Percentiles rank a stretch among this genome's conserved stretches.
Evolutionary conservation across 1,140 invertebrate species (phyloP).

Genomic region (Trichoplusia ni): DNA sequence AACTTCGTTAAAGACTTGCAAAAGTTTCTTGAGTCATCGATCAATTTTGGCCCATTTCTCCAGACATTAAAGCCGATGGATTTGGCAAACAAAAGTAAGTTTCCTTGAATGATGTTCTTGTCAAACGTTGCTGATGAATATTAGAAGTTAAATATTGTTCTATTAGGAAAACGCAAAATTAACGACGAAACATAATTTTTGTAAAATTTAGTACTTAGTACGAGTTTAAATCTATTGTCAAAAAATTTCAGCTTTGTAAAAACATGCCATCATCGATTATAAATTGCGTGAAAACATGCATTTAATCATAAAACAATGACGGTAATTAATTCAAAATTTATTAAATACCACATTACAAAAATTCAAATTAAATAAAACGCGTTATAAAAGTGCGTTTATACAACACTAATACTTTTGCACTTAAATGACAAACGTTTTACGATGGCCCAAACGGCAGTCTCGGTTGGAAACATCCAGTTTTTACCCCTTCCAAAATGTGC

Average conservation of each 20-base stretch:
- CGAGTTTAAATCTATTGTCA: too few species aligned
- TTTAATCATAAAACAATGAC: neutral
- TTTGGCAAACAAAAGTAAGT: conserved; percentile 2
- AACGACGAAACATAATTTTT: too few species aligned
- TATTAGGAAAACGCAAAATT: too few species aligned
- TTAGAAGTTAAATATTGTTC: neutral
- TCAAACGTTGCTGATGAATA: conserved; percentile 21
- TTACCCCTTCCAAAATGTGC: conserved; percentile 16
- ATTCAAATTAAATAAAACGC: conserved; percentile 19
- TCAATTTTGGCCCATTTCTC: conserved; percentile 22
- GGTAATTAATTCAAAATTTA: neutral
- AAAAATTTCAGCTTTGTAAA: too few species aligned
- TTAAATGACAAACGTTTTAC: conserved; percentile 23
- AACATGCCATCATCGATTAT: too few species aligned
- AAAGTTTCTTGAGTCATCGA: conserved; percentile 24
- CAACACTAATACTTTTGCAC: conserved; percentile 18
- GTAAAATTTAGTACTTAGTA: too few species aligned
- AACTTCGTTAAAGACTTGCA: conserved; percentile 15
- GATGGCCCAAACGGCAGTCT: conserved; percentile 5
- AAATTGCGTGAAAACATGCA: neutral
- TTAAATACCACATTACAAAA: neutral
- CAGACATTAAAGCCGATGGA: conserved; percentile 27
- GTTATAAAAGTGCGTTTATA: conserved; percentile 13
- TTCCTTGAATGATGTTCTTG: conserved; percentile 14
- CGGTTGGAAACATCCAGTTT: conserved; percentile 4